A percentile compares a stretch with the other conserved stretches of the same genome.
These are phyloP conservation scores for Leptinotarsa undecemlineata DNA, from an alignment of 1,140 invertebrate genomes.

Conservation along the genomic window DNA sequence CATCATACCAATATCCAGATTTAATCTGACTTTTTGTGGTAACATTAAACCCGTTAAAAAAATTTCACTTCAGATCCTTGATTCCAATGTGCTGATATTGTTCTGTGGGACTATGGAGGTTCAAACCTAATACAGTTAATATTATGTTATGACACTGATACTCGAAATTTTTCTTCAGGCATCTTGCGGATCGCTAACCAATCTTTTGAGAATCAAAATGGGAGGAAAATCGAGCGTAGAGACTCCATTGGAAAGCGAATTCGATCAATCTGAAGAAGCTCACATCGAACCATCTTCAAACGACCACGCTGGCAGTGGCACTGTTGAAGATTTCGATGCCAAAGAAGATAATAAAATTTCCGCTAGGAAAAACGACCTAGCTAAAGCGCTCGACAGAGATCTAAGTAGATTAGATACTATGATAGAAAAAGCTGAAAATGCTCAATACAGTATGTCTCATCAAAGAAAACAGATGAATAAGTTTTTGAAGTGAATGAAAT, in stretches of 20 bases:
- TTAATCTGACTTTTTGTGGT: too few species aligned
- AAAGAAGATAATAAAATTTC: constrained; percentile 18
- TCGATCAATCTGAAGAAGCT: background rate
- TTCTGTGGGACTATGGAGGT: too few species aligned
- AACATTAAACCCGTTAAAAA: too few species aligned
- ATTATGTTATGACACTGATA: too few species aligned
- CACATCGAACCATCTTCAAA: background rate
- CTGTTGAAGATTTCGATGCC: constrained; percentile 4
- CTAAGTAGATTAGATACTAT: constrained; percentile 67
- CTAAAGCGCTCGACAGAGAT: constrained; percentile 59
- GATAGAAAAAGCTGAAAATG: constrained; percentile 68
- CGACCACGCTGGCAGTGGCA: background rate
- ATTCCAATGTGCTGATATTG: too few species aligned
- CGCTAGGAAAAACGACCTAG: constrained; percentile 52
- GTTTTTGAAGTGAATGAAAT: constrained; percentile 47
- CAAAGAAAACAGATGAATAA: constrained; percentile 75
- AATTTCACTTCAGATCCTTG: too few species aligned
- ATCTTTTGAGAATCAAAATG: constrained; percentile 64
- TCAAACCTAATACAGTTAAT: too few species aligned
- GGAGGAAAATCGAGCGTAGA: constrained; percentile 42
- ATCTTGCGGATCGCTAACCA: constrained; percentile 68
- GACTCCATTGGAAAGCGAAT: constrained; percentile 31
- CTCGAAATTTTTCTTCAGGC: constrained; percentile 56
- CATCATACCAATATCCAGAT: too few species aligned
- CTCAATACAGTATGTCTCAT: constrained; percentile 66